A percentile compares a stretch with the other conserved stretches of the same genome.
These are phyloP conservation scores for Lasaia peninsularis DNA, from an alignment of 1,140 invertebrate species.

Conservation along the genomic window DNA sequence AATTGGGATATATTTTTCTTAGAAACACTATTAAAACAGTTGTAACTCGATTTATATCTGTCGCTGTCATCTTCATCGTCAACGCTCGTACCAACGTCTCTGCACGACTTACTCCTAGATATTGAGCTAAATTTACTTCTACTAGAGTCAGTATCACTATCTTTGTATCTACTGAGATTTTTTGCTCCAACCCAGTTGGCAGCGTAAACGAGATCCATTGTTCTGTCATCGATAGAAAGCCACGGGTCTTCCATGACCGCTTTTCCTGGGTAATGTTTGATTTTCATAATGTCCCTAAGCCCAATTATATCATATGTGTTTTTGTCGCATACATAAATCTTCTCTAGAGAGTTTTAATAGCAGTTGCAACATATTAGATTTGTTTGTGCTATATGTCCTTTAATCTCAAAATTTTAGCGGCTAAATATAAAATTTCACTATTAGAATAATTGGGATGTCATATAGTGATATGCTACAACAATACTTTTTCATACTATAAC, in stretches of 20 bases:
- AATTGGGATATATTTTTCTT: constrained; percentile 77
- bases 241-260: constrained; percentile 85
- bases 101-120: constrained; percentile 73
- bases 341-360: constrained; percentile 5
- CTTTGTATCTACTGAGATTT: constrained; percentile 56
- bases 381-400: neutral
- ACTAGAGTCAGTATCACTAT: constrained; percentile 45
- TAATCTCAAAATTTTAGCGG: neutral
- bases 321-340: constrained; percentile 9
- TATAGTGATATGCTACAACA: too few species aligned
- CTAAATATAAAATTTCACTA: neutral
- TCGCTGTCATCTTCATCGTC: constrained; percentile 49
- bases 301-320: constrained; percentile 17
- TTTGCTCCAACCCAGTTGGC: constrained; percentile 87
- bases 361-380: neutral
- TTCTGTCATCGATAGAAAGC: constrained; percentile 79
- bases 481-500: too few species aligned
- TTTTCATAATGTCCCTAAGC: constrained; percentile 81
- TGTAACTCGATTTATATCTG: constrained; percentile 45
- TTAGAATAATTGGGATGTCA: too few species aligned
- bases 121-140: constrained; percentile 60
- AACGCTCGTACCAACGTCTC: constrained; percentile 61
- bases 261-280: constrained; percentile 88
- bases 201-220: constrained; percentile 87
- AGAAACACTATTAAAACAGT: constrained; percentile 47